These are phyloP conservation scores for Odontamblyopus lacepedii DNA, from an alignment of 2,797 vertebrate genomes.

Conservation along the genomic window DNA sequence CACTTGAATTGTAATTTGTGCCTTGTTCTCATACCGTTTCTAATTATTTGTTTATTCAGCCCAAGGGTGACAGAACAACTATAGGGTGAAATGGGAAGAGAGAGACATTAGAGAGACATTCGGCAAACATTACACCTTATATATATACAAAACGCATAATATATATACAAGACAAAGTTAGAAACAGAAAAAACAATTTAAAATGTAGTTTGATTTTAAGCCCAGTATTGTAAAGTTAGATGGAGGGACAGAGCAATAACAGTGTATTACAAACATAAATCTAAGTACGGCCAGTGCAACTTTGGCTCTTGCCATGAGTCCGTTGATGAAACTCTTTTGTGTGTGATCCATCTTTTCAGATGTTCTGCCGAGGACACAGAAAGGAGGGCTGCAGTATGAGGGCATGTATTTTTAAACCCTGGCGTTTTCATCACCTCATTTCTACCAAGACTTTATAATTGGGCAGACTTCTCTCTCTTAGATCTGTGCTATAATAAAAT, in stretches of 20 bases:
- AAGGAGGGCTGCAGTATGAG: slow-evolving; percentile 8
- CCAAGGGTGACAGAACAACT: too few species aligned
- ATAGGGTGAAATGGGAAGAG: too few species aligned
- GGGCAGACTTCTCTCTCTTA: not conserved
- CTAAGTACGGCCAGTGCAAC: not conserved
- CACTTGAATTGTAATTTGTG: not conserved
- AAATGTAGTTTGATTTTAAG: not conserved
- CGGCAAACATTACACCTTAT: too few species aligned
- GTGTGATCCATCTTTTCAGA: slow-evolving; percentile 12
- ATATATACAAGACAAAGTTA: not conserved
- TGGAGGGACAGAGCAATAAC: not conserved
- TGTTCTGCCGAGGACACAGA: slow-evolving; percentile 12
- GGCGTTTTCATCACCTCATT: slow-evolving; percentile 13
- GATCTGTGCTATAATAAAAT: not conserved
- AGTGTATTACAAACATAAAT: not conserved
- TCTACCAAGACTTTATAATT: slow-evolving; percentile 12
- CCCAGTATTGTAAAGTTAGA: not conserved
- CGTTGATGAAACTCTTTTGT: not conserved
- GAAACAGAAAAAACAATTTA: not conserved
- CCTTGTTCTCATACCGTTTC: not conserved
- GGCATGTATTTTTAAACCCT: slow-evolving; percentile 17
- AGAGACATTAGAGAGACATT: too few species aligned
- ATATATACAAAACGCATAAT: too few species aligned
- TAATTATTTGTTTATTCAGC: too few species aligned
- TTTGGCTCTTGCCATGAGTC: slow-evolving; percentile 8